Percentiles rank a stretch among this genome's conserved stretches.
phyloP scores from a whole-genome alignment of 1,140 invertebrate genomes.

The Solenopsis invicta region DNA sequence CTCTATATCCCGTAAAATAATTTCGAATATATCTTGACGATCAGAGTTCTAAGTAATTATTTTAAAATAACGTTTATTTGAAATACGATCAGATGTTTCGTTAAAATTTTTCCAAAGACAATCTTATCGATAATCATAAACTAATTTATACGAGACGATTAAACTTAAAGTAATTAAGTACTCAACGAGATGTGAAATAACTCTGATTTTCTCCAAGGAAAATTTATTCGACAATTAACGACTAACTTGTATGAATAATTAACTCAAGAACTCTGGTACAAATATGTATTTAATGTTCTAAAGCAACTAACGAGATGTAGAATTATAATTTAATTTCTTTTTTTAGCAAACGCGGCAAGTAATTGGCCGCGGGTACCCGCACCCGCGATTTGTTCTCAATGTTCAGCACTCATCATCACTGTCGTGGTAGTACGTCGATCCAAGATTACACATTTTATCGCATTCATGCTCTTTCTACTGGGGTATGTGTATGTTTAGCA shows the following conservation, averaged over 20 bases:
- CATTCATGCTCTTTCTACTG: slow-evolving; percentile 70
- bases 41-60: not conserved
- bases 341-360: slow-evolving; percentile 55
- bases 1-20: slow-evolving; percentile 48
- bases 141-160: not conserved
- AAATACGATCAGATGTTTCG: not conserved
- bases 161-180: not conserved
- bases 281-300: not conserved
- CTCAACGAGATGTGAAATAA: not conserved
- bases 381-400: slow-evolving; percentile 81
- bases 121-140: not conserved
- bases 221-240: not conserved
- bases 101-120: not conserved
- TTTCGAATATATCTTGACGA: not conserved
- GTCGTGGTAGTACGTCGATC: slow-evolving; percentile 77
- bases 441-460: slow-evolving; percentile 79
- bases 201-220: not conserved
- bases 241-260: not conserved
- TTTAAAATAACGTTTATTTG: not conserved
- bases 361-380: slow-evolving; percentile 80
- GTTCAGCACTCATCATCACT: slow-evolving; percentile 80
- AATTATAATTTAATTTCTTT: not conserved
- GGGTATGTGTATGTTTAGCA: slow-evolving; percentile 58
- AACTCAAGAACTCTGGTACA: not conserved
- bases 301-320: not conserved